These are phyloP conservation scores for Manacus vitellinus DNA, from an alignment of 2,113 vertebrate genomes.

Conservation along the genomic window DNA sequence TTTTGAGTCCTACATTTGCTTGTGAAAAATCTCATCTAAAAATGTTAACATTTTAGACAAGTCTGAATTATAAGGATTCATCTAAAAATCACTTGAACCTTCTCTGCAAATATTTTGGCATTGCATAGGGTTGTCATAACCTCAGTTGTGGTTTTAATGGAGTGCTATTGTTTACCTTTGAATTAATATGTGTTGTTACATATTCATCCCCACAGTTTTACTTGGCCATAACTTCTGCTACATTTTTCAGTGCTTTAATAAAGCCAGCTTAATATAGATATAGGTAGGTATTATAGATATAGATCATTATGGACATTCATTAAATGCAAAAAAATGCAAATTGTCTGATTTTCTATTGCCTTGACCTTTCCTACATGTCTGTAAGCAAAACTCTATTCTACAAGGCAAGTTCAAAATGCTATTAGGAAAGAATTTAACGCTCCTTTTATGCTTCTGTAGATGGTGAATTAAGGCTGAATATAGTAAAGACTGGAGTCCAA, in stretches of 20 bases:
- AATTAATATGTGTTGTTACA: background rate
- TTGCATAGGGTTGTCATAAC: background rate
- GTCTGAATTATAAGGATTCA: background rate
- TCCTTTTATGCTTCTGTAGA: background rate
- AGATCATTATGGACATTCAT: background rate
- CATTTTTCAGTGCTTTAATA: background rate
- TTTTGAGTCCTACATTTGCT: background rate
- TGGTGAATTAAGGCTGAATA: background rate
- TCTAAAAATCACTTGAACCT: background rate
- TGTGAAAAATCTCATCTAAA: background rate
- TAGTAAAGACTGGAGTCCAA: background rate
- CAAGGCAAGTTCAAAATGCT: background rate
- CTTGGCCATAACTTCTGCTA: background rate
- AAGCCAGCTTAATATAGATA: background rate
- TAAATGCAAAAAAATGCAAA: background rate
- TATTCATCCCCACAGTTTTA: background rate
- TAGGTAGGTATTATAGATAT: background rate
- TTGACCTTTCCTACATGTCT: background rate
- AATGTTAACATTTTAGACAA: background rate
- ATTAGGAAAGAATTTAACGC: background rate
- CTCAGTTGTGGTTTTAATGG: background rate
- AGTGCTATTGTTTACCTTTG: background rate
- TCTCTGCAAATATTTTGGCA: slow-evolving; percentile 30
- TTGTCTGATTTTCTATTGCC: background rate
- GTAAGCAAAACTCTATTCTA: background rate